Base-by-base conservation (phyloP, 2,797 vertebrate genomes). In the Anguilla obscura region DNA sequence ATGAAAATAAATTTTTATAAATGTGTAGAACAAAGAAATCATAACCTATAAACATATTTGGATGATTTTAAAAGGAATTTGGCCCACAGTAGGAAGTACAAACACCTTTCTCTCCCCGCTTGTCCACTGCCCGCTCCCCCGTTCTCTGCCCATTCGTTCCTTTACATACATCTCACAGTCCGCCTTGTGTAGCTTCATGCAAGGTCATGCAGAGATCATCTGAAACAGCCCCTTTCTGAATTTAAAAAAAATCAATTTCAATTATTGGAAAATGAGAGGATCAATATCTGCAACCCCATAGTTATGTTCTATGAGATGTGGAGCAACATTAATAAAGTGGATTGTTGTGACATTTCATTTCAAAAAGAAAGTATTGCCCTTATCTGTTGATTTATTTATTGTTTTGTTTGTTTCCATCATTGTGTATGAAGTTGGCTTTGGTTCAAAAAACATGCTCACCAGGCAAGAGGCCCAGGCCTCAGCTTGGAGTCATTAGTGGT, bases 401-500 rank as follows among this genome's bases (percentile, higher is more conserved):
- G 36, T 52, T 16, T 6, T 63, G 14, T 63, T 66, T 9, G 1
- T 27, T 66, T n/a, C n/a, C 63, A 14, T 66, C 1, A 7, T 66
- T 66, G 5, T n/a, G 24, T 50, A n/a, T 24, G 79, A 50, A 50
- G 9, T 48, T 82, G 79, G 79, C 79, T 24, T 82, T 82, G 79
- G 79, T 48, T 82, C 79, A 50, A 45, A 21, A 50, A 24, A 48
- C 40, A 5, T 8, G 33, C 33, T 18, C 30, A 82, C 45, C 79
- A 48, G 71, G 33, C 33, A 7, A 12, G 24, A 71, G 66, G 27
- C 79, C 54, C 45, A 12, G 24, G 33, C 50, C 79, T 52, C 83
- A 84, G 40, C 79, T 82, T 79, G 33, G 30, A 71, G 50, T 88
- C 69, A 85, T 85, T 87, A 87, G 52, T 56, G 90, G 89, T 91